Base-by-base conservation (phyloP, 2,797 vertebrate genomes). In the Falco columbarius region DNA sequence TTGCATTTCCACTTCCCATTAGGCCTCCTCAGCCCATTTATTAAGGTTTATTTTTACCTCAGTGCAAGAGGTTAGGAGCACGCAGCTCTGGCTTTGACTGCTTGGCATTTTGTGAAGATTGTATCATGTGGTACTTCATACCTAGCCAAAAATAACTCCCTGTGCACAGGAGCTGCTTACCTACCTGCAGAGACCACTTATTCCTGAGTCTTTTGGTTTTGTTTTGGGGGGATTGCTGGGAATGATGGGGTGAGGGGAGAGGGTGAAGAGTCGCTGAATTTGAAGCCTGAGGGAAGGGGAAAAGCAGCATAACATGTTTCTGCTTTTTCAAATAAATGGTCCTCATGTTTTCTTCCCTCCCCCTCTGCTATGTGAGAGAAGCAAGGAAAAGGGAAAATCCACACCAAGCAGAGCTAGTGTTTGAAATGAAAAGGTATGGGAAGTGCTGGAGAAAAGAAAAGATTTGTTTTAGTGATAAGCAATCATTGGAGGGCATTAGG, bases 41-140 rank as follows among this genome's bases (percentile, higher is more conserved):
- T 92, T 92, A 83, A 83, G 86, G 88, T 95, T 97, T 97, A 92
- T 97, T 97, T 97, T 97, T 97, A 92, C 77, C 77, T 87, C 83
- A 63, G 92, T 30, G 65, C 80, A 42, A 82, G 93, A 93, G 87
- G 93, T 87, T 95, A 96, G 91, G 65, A 84, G 89, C 42, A 15
- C 3, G 2, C 2, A 7, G 73, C 84, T 96, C 86, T 63, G 36
- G 75, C 80, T 94, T 93, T 89, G 96, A 93, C 92, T 89, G 80
- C 63, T 82, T 90, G 96, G 96, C 92, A 93, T 97, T 96, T 95
- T 72, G 87, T 94, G 95, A 91, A 63, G 92, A 66, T 47, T 55
- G 61, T 63, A 65, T 55, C 94, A 67, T 10, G 4, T 81, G 95
- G 77, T 58, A 8, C 40, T 67, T 93, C 72, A 47, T 56, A 86